Percentiles rank a stretch among this genome's conserved stretches.
Conservation (phyloP, 2,797 vertebrate species). For the Arnoldichthys spilopterus region DNA sequence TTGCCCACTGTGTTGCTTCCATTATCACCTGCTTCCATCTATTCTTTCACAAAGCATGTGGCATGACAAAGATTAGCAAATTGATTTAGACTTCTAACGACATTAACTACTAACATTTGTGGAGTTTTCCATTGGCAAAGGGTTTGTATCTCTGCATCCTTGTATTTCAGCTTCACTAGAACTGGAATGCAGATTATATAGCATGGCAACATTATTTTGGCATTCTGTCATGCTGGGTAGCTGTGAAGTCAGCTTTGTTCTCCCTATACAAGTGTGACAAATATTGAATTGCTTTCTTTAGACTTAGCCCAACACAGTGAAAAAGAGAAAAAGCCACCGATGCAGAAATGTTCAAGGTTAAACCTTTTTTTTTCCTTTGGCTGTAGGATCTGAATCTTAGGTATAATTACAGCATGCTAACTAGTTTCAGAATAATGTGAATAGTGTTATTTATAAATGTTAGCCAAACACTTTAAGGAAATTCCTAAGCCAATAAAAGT, state of each 20-base stretch:
- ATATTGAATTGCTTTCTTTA: slow-evolving; percentile 6
- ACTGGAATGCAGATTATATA: slow-evolving; percentile 8
- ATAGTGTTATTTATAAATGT: not conserved
- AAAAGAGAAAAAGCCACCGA: not conserved
- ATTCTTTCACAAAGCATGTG: slow-evolving; percentile 1
- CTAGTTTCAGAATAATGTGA: not conserved
- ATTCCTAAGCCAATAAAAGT: not conserved
- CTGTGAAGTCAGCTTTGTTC: slow-evolving; percentile 7
- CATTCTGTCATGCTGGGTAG: not conserved
- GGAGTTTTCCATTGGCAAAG: slow-evolving; percentile 3
- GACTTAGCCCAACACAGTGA: slow-evolving; percentile 7
- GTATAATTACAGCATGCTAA: not conserved
- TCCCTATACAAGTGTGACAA: not conserved
- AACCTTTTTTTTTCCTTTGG: no score
- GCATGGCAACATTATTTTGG: slow-evolving; percentile 1
- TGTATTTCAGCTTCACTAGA: slow-evolving; percentile 5
- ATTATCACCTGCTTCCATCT: not conserved
- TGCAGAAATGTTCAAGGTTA: slow-evolving; percentile 15
- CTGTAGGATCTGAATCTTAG: not conserved
- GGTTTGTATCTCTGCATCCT: not conserved
- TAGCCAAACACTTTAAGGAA: not conserved
- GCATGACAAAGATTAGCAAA: slow-evolving; percentile 15
- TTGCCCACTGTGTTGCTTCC: not conserved
- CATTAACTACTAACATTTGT: not conserved
- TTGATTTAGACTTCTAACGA: slow-evolving; percentile 8